Evolutionary conservation across 2,888 invertebrate species (phyloP), one percentile per base, ranked within the genome.

Genomic region (Lathronympha strigana): DNA sequence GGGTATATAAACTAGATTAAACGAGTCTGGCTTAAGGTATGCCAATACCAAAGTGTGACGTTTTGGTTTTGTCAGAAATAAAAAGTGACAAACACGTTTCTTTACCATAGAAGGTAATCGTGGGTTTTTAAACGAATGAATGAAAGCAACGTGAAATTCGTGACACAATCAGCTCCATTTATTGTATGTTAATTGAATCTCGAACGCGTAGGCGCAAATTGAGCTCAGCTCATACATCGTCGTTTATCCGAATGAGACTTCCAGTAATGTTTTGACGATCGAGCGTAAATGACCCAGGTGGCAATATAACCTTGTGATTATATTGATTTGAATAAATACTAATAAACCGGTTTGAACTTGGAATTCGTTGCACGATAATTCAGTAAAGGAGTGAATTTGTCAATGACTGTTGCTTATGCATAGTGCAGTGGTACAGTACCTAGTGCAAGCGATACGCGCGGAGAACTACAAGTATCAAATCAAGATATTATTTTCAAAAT

Each of bases 181-280:
- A 61, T 54, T 60, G 58, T 62, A 53, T 61, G 47, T 53, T 67
- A 51, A 55, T 66, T 54, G 28, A 60, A 54, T 66, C 19, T 54
- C 53, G 23, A 61, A 36, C 17, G 66, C 60, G 69, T 69, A 67
- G 67, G 67, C 61, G 69, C 61, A 67, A 50, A 60, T 40, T 64
- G 57, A 69, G 64, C 62, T 66, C 54, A 69, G 64, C 62, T 66
- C 54, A 61, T 66, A 43, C 36, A 17, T 51, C 50, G 36, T 40
- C 17, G 43, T 45, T n/a, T 51, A 50, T 58, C 23, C 8, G 33
- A 36, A 2, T 25, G 19, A 36, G 25, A 19, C 51, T 31, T 25
- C 36, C 38, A 50, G 53, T 45, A 45, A 45, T 21, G 2, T 21
- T 21, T 21, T 21, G 45, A 36, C 28, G 36, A 53, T 53, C 36